phyloP scores from a whole-genome alignment of 2,888 invertebrate species.

The Isotomurus palustris region DNA sequence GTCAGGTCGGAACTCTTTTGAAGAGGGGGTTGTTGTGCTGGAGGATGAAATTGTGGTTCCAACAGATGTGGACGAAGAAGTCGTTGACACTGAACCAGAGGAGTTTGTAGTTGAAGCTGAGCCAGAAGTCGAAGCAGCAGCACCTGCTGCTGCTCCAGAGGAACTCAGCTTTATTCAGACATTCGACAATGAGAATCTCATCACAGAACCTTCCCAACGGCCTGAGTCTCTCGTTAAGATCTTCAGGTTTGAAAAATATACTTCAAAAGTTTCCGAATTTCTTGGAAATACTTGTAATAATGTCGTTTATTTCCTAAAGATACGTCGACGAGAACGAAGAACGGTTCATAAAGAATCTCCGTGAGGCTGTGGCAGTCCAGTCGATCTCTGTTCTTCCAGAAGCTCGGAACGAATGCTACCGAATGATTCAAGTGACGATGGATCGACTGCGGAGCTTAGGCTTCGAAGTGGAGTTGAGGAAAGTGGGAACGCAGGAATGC shows the following conservation, averaged over 20 bases:
- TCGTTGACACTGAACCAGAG: not conserved
- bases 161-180: not conserved
- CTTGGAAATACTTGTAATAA: not conserved
- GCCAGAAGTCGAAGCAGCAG: not conserved
- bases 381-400: slow-evolving; percentile 89
- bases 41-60: no score
- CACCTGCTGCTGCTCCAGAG: not conserved
- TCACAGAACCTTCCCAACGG: slow-evolving; percentile 18
- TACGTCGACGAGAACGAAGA: slow-evolving; percentile 72
- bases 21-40: no score
- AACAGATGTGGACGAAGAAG: no score
- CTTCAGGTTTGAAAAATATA: slow-evolving; percentile 10
- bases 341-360: slow-evolving; percentile 70
- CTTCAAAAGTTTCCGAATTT: not conserved
- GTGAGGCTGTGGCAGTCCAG: slow-evolving; percentile 83
- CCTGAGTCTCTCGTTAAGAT: slow-evolving; percentile 25
- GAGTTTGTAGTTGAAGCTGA: not conserved
- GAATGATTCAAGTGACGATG: slow-evolving; percentile 80
- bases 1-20: no score
- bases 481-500: slow-evolving; percentile 65
- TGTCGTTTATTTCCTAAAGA: slow-evolving; percentile 52
- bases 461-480: slow-evolving; percentile 64
- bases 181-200: slow-evolving; percentile 25
- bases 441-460: slow-evolving; percentile 66
- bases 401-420: slow-evolving; percentile 69